Conservation (phyloP, 53 echinoderm and acorn worm species). For the Patiria pectinifera region DNA sequence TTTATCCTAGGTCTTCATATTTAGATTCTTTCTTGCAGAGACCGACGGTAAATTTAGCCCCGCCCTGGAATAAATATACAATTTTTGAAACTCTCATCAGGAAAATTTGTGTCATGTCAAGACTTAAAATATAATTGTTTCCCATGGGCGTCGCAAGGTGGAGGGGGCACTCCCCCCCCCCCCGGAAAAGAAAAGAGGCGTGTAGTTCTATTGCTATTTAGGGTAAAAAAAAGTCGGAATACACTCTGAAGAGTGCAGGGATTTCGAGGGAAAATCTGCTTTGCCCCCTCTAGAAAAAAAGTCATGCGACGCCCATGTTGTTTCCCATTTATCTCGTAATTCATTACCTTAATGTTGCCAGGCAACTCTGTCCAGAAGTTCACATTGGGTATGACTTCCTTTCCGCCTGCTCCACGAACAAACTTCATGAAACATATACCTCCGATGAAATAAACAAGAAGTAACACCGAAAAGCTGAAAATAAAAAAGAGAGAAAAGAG, state of each 20-base stretch:
- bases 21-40: neutral
- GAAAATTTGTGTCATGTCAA: no score
- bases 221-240: no score
- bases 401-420: conserved; percentile 23
- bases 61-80: neutral
- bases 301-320: no score
- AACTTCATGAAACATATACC: conserved; percentile 37
- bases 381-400: conserved; percentile 44
- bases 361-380: conserved; percentile 39
- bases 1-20: neutral
- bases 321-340: no score
- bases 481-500: neutral
- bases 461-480: conserved; percentile 39
- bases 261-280: no score
- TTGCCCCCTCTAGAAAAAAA: no score
- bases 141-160: no score
- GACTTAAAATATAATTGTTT: no score
- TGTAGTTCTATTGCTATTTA: neutral
- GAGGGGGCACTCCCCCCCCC: neutral
- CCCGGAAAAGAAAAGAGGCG: neutral
- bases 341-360: conserved; percentile 27
- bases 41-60: neutral
- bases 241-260: no score
- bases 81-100: no score
- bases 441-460: conserved; percentile 24